Evolutionary conservation across 2,797 vertebrate genomes (phyloP).

Genomic region (Chrosomus eos): DNA sequence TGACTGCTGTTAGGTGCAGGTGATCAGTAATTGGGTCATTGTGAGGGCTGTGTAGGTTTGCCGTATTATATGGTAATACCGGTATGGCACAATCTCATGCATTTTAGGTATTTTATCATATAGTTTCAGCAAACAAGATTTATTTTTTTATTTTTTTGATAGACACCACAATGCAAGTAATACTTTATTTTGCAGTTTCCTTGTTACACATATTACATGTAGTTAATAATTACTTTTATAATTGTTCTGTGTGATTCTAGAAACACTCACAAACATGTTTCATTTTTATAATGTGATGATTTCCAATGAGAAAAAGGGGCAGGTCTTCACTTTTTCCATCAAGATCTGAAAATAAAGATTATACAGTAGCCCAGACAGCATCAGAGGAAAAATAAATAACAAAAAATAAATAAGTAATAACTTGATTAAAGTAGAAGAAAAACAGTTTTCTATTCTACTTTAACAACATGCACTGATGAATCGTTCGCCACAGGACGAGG

Average conservation of each 20-base stretch:
- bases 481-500: background rate
- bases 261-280: background rate
- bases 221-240: too few relatives aligned
- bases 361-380: background rate
- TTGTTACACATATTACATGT: too few relatives aligned
- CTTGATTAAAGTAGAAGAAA: background rate
- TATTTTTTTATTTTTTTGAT: too few relatives aligned
- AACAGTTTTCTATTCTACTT: background rate
- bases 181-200: too few relatives aligned
- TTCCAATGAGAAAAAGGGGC: background rate
- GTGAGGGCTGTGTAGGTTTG: too few relatives aligned
- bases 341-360: background rate
- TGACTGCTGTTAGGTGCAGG: too few relatives aligned
- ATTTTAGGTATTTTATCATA: too few relatives aligned
- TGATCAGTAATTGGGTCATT: too few relatives aligned
- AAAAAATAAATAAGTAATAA: background rate
- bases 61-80: accelerated
- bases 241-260: background rate
- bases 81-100: too few relatives aligned
- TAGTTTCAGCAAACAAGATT: background rate
- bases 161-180: too few relatives aligned
- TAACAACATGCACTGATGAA: background rate
- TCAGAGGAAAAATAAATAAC: background rate
- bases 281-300: background rate
- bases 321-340: background rate